Evolutionary conservation across 2,113 vertebrate genomes (phyloP), one percentile per base, ranked within the genome.

Genomic region (Accipiter cooperii): DNA sequence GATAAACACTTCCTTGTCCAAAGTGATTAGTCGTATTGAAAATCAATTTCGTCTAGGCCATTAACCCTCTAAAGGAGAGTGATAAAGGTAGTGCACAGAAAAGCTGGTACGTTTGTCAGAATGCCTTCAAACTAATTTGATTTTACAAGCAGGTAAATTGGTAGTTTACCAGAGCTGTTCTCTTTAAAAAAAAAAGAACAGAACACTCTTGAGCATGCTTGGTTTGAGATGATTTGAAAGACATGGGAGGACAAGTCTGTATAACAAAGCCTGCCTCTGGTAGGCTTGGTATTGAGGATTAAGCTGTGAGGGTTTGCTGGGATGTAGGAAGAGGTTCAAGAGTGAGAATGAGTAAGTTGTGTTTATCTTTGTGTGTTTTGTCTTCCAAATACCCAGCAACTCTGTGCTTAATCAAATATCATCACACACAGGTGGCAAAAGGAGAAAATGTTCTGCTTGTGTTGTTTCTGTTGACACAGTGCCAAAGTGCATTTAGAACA

Each of bases 151-250:
- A 38, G 57, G 58, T 87, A 42, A 58, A 57, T 38, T 40, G 47
- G 29, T 79, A 6, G 1, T 21, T 88, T 70, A 55, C 18, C 42
- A 85, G 61, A 52, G 44, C 55, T 92, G 10, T 73, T 77, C 26
- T 79, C 24, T 47, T 68, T 5, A n/a, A 22, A 79, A 10, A 17
- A 22, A 0, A 17, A 46, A 31, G 8, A 49, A 2, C 0, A 2
- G 16, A 70, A 15, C 24, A 10, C 5, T 52, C 34, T 26, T 76
- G 49, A 82, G 24, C 55, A 38, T 0, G 1, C 25, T 86, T 73
- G 29, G 25, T 83, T 55, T 78, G 57, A 29, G 31, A 38, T 34
- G 11, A 44, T 83, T 57, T 80, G 52, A 80, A 84, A 69, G 91
- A 79, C 34, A 5, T 0, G 1, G 17, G 42, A 49, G 57, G 33